Evolutionary conservation across 2,113 vertebrate genomes (phyloP).

Genomic region (Corythaeola cristata): DNA sequence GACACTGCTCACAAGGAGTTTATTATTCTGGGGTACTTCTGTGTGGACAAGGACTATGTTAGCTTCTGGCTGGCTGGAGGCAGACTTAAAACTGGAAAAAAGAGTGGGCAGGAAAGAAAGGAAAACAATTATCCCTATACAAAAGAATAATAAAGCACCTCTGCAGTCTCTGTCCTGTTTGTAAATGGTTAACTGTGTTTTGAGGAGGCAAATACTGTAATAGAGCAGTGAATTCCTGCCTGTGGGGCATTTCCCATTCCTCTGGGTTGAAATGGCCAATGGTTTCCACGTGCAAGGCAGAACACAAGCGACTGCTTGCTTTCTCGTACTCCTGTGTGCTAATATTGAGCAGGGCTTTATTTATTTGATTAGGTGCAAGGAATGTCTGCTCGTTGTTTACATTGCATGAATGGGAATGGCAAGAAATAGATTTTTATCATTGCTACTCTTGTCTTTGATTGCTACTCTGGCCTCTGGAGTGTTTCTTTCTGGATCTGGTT

Average conservation of each 20-base stretch:
- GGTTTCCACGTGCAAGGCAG: neutral
- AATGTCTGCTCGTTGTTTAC: neutral
- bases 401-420: neutral
- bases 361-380: neutral
- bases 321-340: neutral
- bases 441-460: neutral
- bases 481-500: neutral
- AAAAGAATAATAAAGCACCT: neutral
- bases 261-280: neutral
- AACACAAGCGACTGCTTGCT: neutral
- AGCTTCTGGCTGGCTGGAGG: neutral
- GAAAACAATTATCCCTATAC: neutral
- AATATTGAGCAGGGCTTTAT: neutral
- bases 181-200: neutral
- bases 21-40: slow-evolving; percentile 7
- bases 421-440: neutral
- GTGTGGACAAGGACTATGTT: neutral
- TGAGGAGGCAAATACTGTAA: neutral
- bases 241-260: neutral
- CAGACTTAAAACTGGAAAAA: neutral
- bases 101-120: neutral
- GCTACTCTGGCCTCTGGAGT: neutral
- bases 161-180: neutral
- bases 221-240: neutral
- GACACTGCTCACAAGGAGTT: neutral